Evolutionary conservation across 2,113 vertebrate genomes (phyloP).

Genomic region (Leiothrix lutea): DNA sequence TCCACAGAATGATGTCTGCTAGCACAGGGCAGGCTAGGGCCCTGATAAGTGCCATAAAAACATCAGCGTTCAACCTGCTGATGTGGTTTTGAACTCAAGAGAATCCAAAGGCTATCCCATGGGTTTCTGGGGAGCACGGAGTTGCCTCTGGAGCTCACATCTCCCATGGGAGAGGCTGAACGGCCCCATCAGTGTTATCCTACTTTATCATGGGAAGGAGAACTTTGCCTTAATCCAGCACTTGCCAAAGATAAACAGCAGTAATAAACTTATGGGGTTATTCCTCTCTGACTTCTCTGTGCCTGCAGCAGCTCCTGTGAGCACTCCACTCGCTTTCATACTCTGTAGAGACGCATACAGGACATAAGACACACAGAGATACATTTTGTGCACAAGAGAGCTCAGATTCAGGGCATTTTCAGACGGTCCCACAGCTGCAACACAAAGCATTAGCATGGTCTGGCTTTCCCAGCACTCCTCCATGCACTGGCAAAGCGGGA

Average conservation of each 20-base stretch:
- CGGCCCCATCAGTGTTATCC: background rate
- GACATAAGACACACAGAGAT: background rate
- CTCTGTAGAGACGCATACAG: background rate
- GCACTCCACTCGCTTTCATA: rapidly evolving
- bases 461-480: rapidly evolving
- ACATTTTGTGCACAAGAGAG: background rate
- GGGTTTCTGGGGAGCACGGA: background rate
- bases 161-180: background rate
- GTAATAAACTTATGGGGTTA: background rate
- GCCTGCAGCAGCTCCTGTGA: background rate
- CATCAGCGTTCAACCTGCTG: background rate
- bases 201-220: background rate
- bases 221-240: background rate
- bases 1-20: background rate
- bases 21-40: background rate
- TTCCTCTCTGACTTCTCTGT: background rate
- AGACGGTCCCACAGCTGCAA: background rate
- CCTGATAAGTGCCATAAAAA: background rate
- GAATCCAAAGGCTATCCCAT: background rate
- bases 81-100: rapidly evolving
- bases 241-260: background rate
- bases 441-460: background rate
- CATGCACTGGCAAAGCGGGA: rapidly evolving
- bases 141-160: background rate
- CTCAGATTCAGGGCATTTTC: background rate